Evolutionary conservation across 2,797 vertebrate genomes (phyloP).

Genomic region (Notamacropus eugenii): DNA sequence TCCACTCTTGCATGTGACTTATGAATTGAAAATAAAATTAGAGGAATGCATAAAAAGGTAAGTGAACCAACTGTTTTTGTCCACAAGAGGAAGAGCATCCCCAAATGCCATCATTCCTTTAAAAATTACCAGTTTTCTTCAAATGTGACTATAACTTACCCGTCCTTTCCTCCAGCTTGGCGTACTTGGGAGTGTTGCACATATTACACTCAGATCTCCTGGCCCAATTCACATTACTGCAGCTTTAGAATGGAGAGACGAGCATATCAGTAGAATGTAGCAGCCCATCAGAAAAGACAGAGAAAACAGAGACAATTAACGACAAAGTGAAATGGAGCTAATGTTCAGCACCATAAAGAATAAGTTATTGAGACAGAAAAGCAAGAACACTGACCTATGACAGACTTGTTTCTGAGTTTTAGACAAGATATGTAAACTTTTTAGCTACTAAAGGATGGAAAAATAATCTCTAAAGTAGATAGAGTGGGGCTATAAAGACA

Average conservation of each 20-base stretch:
- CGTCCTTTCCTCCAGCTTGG: constrained; percentile 98
- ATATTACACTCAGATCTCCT: constrained; percentile 98
- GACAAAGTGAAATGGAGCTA: background rate
- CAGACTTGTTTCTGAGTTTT: background rate
- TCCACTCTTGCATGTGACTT: background rate
- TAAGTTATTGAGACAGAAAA: constrained; percentile 21
- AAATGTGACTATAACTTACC: constrained; percentile 83
- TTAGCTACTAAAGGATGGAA: constrained; percentile 36
- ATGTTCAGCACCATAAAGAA: background rate
- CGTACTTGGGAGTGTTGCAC: constrained; percentile 99
- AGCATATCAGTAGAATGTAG: background rate
- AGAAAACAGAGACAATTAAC: background rate
- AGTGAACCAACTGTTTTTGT: background rate
- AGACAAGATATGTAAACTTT: background rate
- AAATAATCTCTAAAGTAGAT: background rate
- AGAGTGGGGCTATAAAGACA: background rate
- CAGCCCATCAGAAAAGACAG: background rate
- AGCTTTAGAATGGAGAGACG: constrained; percentile 84
- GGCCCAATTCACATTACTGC: constrained; percentile 99
- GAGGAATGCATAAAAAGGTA: background rate
- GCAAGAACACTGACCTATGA: background rate
- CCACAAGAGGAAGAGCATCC: background rate
- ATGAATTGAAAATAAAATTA: background rate
- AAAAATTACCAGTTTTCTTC: background rate
- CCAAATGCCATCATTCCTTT: background rate